phyloP scores from a whole-genome alignment of 2,113 vertebrate species.

The Sturnira hondurensis region DNA sequence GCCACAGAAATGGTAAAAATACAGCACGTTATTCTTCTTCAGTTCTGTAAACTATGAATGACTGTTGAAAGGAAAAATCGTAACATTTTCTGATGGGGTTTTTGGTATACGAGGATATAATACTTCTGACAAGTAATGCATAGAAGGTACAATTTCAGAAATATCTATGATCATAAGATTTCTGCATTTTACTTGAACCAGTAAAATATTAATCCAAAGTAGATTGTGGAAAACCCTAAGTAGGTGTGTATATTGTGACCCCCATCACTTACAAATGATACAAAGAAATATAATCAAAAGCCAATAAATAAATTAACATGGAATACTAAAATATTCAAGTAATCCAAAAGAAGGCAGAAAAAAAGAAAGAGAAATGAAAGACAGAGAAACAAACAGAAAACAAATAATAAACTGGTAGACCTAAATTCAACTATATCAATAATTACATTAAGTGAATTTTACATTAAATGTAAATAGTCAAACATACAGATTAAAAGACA shows the following conservation, averaged over 20 bases:
- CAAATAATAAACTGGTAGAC: neutral
- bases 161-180: neutral
- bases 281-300: neutral
- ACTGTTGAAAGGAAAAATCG: neutral
- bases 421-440: neutral
- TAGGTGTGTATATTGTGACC: neutral
- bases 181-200: neutral
- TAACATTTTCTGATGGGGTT: neutral
- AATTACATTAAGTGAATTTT: neutral
- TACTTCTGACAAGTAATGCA: neutral
- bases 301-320: neutral
- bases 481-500: neutral
- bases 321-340: neutral
- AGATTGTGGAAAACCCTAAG: neutral
- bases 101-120: neutral
- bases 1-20: neutral
- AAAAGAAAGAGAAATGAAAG: neutral
- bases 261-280: neutral
- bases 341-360: neutral
- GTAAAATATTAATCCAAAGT: neutral
- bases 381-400: neutral
- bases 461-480: neutral
- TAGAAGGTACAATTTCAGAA: neutral
- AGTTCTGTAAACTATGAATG: neutral
- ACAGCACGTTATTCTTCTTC: neutral